Evolutionary conservation across 2,797 vertebrate species (phyloP).

Genomic region (Chiroxiphia lanceolata): DNA sequence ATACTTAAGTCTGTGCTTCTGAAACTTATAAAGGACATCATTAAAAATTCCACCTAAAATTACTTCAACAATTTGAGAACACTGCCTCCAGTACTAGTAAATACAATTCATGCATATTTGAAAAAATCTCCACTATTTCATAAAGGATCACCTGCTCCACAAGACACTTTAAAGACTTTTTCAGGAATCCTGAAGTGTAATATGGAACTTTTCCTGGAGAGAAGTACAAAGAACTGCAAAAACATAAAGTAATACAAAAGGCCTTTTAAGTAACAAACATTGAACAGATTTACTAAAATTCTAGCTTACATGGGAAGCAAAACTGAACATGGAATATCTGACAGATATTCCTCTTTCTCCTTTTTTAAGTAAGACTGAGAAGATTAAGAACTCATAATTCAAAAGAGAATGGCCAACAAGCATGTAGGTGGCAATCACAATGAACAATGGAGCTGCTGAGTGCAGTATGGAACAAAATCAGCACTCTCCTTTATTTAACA

Average conservation of each 20-base stretch:
- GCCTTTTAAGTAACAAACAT: neutral
- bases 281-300: neutral
- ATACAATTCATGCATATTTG: neutral
- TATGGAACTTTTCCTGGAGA: neutral
- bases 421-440: neutral
- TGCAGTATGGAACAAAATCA: neutral
- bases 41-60: neutral
- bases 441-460: neutral
- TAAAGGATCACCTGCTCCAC: rapidly evolving
- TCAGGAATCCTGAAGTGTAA: neutral
- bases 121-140: neutral
- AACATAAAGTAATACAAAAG: neutral
- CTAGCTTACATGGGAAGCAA: neutral
- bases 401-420: neutral
- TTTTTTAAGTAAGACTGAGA: neutral
- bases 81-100: neutral
- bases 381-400: neutral
- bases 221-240: neutral
- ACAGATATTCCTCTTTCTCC: neutral
- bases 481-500: neutral
- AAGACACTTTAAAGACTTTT: neutral
- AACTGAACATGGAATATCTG: neutral
- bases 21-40: neutral
- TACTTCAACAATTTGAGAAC: neutral
- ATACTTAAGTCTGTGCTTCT: neutral